These are phyloP conservation scores for cattle (Bos taurus) DNA, from an alignment of 2,113 vertebrate genomes.

Conservation along the genomic window ARS-UCD2.0 NC_037346.1:52387001-52387500, in stretches of 20 bases:
- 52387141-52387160: neutral
- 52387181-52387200: neutral
- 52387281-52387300: neutral
- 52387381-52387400: neutral
- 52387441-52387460: neutral
- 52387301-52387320: rapidly evolving
- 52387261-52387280: neutral
- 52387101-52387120: neutral
- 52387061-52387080: too few species aligned
- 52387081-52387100: too few species aligned
- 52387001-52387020: neutral
- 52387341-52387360: neutral
- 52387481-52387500: too few species aligned
- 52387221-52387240: neutral
- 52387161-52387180: neutral
- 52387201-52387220: neutral
- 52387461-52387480: rapidly evolving
- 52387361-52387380: too few species aligned
- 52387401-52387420: too few species aligned
- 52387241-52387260: neutral
- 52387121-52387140: too few species aligned
- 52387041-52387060: rapidly evolving
- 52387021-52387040: rapidly evolving
- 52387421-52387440: rapidly evolving
- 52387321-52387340: rapidly evolving